Evolutionary conservation across 2,797 vertebrate genomes (phyloP), one percentile per base, ranked within the genome.

Genomic region (Allobates femoralis): DNA sequence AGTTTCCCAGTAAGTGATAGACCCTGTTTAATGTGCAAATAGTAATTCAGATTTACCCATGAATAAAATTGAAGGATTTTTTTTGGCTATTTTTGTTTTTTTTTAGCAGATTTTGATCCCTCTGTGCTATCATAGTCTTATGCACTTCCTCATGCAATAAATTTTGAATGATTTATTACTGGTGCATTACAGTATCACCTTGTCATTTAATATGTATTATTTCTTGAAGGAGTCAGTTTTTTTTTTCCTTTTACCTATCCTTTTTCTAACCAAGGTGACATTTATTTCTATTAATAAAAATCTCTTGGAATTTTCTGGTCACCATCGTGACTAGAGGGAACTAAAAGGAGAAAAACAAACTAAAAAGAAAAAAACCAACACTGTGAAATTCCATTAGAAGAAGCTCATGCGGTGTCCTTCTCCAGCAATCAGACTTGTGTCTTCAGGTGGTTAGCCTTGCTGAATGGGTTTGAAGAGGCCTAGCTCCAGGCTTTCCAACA

Each of bases 321-420:
- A 56, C 64, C 50, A 37, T 37, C 51, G 10, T 56, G 41, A 73
- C 30, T 41, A 12, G 12, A 26, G 53, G 8, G 21, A 8, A 53
- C 15, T 34, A 15, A 18, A 14, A 55, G 34, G 50, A 34, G 58
- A 56, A 81, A 62, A 62, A 53, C 18, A 14, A 56, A 81, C 28
- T 67, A 81, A 55, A 82, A 81, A 69, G 30, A 32, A 41, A 60
- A 56, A 71, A 82, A 32, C n/a, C 58, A 74, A 30, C 67, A 26
- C 51, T 79, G 15, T 58, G 37, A 73, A 74, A 83, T 83, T 89
- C 88, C 53, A 83, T 83, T 74, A 83, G 67, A 74, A 60, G 81
- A 58, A 83, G 32, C 60, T 88, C 41, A 3, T 0, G 64, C 32
- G 80, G 69, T 41, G 11, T 46, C 3, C 56, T 53, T 41, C 87